Evolutionary conservation across 30 jellyfish, hydroid and myxozoan genomes (phyloP).

Genomic region (Nemopilema nomurai): DNA sequence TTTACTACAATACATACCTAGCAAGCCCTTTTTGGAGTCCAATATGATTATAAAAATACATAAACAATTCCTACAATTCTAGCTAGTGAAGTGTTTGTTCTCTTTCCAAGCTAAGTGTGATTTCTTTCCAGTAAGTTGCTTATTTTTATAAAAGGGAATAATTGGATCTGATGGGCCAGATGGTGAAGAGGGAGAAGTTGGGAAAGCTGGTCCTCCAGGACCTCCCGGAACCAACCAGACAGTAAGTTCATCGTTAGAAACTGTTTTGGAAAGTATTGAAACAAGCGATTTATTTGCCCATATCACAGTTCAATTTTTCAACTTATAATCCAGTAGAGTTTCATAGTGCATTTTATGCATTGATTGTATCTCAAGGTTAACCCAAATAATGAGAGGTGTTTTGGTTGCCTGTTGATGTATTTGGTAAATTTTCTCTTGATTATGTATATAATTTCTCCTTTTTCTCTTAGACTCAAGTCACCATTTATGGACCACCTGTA

Average conservation of each 20-base stretch:
- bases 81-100: background rate
- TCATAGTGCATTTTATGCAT: too few relatives aligned
- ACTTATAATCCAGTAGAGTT: too few relatives aligned
- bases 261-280: too few relatives aligned
- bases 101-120: background rate
- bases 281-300: background rate
- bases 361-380: too few relatives aligned
- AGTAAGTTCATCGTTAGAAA: constrained; percentile 9
- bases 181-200: constrained; percentile 83
- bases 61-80: too few relatives aligned
- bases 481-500: constrained; percentile 70
- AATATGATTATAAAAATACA: too few relatives aligned
- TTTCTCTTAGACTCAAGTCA: constrained; percentile 49
- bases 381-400: too few relatives aligned
- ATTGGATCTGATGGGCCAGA: constrained; percentile 74
- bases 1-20: too few relatives aligned
- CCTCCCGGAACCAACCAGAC: constrained; percentile 56
- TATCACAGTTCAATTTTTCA: too few relatives aligned
- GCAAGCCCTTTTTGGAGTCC: too few relatives aligned
- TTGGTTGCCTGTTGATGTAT: background rate
- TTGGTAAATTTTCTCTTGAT: background rate
- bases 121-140: background rate
- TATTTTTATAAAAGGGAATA: constrained; percentile 45
- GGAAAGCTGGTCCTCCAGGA: constrained; percentile 87
- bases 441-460: background rate